phyloP scores from a whole-genome alignment of 1,140 invertebrate species.

The Sitodiplosis mosellana region DNA sequence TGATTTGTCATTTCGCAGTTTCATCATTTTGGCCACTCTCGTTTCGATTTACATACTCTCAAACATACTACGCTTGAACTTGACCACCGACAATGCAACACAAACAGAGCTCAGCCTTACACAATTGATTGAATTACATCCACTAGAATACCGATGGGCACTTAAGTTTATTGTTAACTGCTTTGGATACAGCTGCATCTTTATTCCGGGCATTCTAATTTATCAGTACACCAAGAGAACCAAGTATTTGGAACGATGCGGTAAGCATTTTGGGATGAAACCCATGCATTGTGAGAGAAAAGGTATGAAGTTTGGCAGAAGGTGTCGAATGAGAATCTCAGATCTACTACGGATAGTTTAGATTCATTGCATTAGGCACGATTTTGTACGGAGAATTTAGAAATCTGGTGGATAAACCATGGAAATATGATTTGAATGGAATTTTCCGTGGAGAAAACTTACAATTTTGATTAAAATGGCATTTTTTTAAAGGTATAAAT shows the following conservation, averaged over 20 bases:
- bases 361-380: too few species aligned
- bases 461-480: too few species aligned
- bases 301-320: too few species aligned
- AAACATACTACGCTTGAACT: slow-evolving; percentile 13
- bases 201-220: slow-evolving; percentile 70
- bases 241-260: slow-evolving; percentile 62
- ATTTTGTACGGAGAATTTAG: too few species aligned
- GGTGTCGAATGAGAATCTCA: too few species aligned
- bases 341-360: too few species aligned
- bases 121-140: slow-evolving; percentile 18
- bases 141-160: slow-evolving; percentile 48
- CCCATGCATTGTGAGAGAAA: neutral
- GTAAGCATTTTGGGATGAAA: too few species aligned
- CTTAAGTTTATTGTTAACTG: slow-evolving; percentile 60
- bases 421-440: too few species aligned
- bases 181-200: slow-evolving; percentile 72
- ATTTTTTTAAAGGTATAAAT: too few species aligned
- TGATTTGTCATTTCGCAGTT: slow-evolving; percentile 9
- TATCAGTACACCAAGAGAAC: slow-evolving; percentile 64
- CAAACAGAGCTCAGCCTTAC: slow-evolving; percentile 16
- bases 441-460: too few species aligned
- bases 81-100: slow-evolving; percentile 10
- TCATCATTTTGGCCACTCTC: slow-evolving; percentile 16
- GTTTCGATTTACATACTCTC: slow-evolving; percentile 21
- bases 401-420: too few species aligned